phyloP scores from a whole-genome alignment of 2,888 invertebrate genomes.

The Neuroscelio doddi region DNA sequence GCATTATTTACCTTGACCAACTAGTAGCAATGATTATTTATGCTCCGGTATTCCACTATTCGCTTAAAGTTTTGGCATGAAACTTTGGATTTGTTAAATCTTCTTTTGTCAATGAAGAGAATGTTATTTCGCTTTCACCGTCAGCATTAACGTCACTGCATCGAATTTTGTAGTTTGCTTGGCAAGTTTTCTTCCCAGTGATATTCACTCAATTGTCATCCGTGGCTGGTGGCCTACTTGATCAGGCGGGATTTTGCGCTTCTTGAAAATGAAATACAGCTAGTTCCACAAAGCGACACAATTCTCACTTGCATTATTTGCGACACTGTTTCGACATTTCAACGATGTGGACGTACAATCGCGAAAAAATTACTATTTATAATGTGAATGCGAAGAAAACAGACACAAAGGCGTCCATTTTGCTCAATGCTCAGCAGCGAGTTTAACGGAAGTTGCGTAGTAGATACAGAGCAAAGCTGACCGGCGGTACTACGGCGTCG shows the following conservation, averaged over 20 bases:
- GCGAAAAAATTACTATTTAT: conserved; percentile 67
- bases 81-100: conserved; percentile 32
- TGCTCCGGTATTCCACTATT: conserved; percentile 49
- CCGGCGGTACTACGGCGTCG: conserved; percentile 24
- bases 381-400: conserved; percentile 69
- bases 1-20: conserved; percentile 53
- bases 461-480: conserved; percentile 58
- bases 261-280: conserved; percentile 45
- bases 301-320: conserved; percentile 54
- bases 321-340: conserved; percentile 59
- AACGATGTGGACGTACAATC: conserved; percentile 53
- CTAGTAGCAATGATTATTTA: conserved; percentile 56
- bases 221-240: conserved; percentile 70
- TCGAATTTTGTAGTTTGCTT: conserved; percentile 19
- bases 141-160: conserved; percentile 17
- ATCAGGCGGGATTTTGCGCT: conserved; percentile 58
- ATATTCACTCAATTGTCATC: conserved; percentile 68
- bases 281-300: conserved; percentile 43
- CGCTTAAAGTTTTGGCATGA: conserved; percentile 54
- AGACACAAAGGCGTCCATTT: conserved; percentile 73
- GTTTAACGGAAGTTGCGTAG: conserved; percentile 70
- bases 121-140: conserved; percentile 18
- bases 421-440: conserved; percentile 70
- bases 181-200: conserved; percentile 43
- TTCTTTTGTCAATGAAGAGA: conserved; percentile 8